Base-by-base conservation (phyloP, 2,113 vertebrate genomes). In the Hippopotamus amphibius region DNA sequence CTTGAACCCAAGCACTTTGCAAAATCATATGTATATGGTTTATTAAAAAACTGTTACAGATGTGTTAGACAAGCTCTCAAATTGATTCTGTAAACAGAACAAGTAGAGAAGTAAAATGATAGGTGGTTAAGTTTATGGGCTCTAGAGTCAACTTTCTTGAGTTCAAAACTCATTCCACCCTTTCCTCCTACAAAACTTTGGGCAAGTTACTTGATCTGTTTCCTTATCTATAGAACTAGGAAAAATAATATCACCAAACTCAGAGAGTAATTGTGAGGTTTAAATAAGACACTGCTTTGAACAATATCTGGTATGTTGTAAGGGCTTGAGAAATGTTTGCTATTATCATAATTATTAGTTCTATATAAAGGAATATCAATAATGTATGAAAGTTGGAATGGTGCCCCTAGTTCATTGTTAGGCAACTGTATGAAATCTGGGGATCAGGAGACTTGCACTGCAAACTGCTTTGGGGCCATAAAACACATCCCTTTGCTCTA, bases 1-100 rank as follows among this genome's bases (percentile, higher is more conserved):
- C 86, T 55, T 87, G 93, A 97, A 96, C 55, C 66, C 92, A 93
- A 96, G n/a, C 92, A 90, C 43, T 71, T 69, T 85, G 61, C 17
- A 77, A 80, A 97, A 91, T 53, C 77, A 97, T 93, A 95, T 82
- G 71, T 37, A 85, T 66, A 93, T 86, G 91, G 0, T 37, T 96
- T 53, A 53, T 97, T 89, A 88, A 80, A 97, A 22, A 86, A 79
- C 46, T 82, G 33, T 95, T 63, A 46, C 68, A 90, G 68, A 96
- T 95, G 86, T 61, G 82, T 46, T 65, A 33, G 57, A 87, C 59
- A 92, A 69, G 79, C 24, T 95, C 55, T 92, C 21, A 72, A 48
- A 69, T 16, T 89, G 55, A 86, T 74, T 95, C n/a, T 81, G 84
- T 83, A 95, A 90, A 84, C n/a, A 94, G 57, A 69, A 79, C 48